Conservation (phyloP, 2,797 vertebrate species). For the Psittacula derbiana region DNA sequence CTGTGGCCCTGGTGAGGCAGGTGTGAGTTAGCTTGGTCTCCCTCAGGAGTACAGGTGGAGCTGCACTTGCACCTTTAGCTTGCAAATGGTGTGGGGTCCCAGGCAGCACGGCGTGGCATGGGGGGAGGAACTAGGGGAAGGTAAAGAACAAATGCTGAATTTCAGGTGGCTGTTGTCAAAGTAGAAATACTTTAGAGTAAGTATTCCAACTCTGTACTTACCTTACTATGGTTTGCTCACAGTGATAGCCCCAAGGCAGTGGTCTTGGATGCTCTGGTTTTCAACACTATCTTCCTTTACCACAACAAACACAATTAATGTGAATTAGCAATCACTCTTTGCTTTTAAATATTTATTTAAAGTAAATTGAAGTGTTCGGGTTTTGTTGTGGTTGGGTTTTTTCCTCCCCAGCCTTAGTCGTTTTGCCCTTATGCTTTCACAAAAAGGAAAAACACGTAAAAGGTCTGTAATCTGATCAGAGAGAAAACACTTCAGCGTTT, state of each 20-base stretch:
- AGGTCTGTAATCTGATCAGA: neutral
- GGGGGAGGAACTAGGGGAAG: neutral
- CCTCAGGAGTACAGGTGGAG: accelerated
- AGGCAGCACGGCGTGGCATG: accelerated
- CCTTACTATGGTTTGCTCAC: neutral
- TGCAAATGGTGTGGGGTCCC: neutral
- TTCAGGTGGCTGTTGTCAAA: neutral
- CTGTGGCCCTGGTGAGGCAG: neutral
- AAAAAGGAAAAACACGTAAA: neutral
- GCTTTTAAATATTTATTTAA: neutral
- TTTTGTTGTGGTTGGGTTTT: neutral
- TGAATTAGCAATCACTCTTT: constrained; percentile 15
- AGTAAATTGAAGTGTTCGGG: neutral
- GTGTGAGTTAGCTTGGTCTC: accelerated
- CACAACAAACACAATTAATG: neutral
- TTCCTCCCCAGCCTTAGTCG: neutral
- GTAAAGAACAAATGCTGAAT: neutral
- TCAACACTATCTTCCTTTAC: neutral
- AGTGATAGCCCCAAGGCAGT: neutral
- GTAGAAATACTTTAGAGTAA: neutral
- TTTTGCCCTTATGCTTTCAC: neutral
- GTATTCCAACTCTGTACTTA: neutral
- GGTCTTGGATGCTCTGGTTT: neutral
- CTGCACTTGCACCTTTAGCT: neutral
- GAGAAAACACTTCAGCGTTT: neutral